Base-by-base conservation (phyloP, 2,888 invertebrate genomes). In the Crepidodera aurea region DNA sequence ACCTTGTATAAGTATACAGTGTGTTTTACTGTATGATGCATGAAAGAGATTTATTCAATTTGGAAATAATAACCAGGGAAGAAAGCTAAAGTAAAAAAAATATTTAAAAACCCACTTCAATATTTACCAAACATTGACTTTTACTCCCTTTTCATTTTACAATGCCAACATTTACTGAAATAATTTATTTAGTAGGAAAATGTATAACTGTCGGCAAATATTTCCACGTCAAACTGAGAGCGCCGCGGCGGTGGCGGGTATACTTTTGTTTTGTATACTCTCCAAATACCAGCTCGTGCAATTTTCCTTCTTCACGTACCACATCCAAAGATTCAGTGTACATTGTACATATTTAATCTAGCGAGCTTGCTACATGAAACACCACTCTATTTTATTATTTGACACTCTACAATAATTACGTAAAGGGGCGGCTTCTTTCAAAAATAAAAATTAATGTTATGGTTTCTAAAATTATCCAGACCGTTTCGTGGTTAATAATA, bases 161-260 rank as follows among this genome's bases (percentile, higher is more conserved):
- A 78, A 78, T 77, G 77, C 78, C 79, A 79, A 78, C 80, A 80
- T 80, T 81, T 80, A 80, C 81, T 78, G 80, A 80, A 81, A 81
- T 80, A 81, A 81, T 81, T 81, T 81, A 81, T 81, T 81, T 81
- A 81, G 79, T 80, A 79, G 78, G 80, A 81, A 81, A 81, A 81
- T 81, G 81, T 81, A 81, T 81, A 81, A 81, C 80, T 81, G 80
- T 81, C 80, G 79, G 81, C 79, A 81, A 81, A 81, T 81, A 81
- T 81, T 81, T 78, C 80, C 79, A 77, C 76, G 78, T 79, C 79
- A 79, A 81, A 81, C 80, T 79, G 29, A 54, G 42, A 16, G 22
- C 44, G 54, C 42, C 29, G 54, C 73, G 74, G 42, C 22, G 51
- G 37, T 7, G 13, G 12, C 32, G 42, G 48, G 46, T 40, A 57